These are phyloP conservation scores for Mastigias papua DNA, from an alignment of 30 jellyfish, hydroid and myxozoan genomes.

Conservation along the genomic window DNA sequence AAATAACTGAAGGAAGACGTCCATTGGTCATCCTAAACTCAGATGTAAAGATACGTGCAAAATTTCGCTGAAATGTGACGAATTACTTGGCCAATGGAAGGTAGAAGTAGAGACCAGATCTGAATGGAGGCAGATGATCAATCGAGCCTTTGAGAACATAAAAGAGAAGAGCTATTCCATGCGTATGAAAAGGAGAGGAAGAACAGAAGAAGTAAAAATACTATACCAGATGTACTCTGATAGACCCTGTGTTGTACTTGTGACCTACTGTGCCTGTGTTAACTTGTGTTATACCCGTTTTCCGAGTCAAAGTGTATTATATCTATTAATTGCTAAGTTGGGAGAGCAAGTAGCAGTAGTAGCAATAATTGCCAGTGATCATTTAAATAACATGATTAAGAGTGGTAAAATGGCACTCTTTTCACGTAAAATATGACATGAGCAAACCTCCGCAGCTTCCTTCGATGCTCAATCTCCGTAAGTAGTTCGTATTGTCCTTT, in stretches of 20 bases:
- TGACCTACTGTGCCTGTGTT: conserved; percentile 11
- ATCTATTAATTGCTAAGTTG: too few species aligned
- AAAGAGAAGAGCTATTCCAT: conserved; percentile 55
- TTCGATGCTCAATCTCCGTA: too few species aligned
- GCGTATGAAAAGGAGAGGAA: conserved; percentile 33
- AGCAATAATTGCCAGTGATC: too few species aligned
- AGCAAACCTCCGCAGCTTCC: too few species aligned
- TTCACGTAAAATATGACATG: too few species aligned
- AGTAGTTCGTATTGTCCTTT: too few species aligned
- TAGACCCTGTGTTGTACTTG: conserved; percentile 11
- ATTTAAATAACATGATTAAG: too few species aligned
- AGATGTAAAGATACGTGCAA: conserved; percentile 10
- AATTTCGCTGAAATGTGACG: conserved; percentile 44
- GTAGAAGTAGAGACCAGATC: conserved; percentile 42
- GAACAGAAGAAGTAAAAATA: conserved; percentile 27
- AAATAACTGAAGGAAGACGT: neutral
- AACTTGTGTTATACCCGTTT: conserved; percentile 17
- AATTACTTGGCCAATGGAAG: conserved; percentile 43
- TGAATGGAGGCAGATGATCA: conserved; percentile 56
- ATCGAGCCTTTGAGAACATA: conserved; percentile 47
- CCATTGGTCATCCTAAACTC: conserved; percentile 61
- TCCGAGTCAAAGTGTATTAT: too few species aligned
- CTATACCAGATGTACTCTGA: too few species aligned
- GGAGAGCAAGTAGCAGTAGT: too few species aligned
- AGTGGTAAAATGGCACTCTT: too few species aligned